Conservation (phyloP, 2,797 vertebrate genomes). For the Zonotrichia albicollis region DNA sequence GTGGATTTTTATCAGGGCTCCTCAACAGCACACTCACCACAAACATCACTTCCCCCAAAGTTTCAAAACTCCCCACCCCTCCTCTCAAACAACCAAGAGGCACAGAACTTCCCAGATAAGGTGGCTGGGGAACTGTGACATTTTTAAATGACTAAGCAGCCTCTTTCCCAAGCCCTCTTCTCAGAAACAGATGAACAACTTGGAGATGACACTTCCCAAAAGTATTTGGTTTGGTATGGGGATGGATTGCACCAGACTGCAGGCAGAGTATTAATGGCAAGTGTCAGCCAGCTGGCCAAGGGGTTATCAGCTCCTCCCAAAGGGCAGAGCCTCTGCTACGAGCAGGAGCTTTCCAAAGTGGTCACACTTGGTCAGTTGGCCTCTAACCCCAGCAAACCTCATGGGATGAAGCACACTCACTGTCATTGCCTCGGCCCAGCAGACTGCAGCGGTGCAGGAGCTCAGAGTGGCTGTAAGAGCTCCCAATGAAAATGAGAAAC, state of each 20-base stretch:
- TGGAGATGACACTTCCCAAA: not conserved
- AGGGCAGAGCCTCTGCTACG: not conserved
- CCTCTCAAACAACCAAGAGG: not conserved
- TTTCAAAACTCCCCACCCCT: not conserved
- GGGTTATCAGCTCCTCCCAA: not conserved
- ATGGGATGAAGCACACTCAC: accelerated
- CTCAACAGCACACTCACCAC: not conserved
- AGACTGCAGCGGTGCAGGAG: not conserved
- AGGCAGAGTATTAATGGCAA: not conserved
- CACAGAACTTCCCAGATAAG: not conserved
- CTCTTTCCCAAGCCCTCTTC: not conserved
- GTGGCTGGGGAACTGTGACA: not conserved
- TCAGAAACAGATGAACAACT: not conserved
- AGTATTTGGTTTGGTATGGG: not conserved
- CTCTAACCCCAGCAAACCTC: not conserved
- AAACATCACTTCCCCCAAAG: not conserved
- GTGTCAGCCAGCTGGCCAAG: not conserved
- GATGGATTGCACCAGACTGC: not conserved
- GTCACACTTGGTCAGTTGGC: not conserved
- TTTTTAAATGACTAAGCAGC: not conserved
- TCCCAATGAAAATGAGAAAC: not conserved
- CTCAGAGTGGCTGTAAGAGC: not conserved
- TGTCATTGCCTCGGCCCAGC: not conserved
- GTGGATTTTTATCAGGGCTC: not conserved
- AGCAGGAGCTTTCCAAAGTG: accelerated